Evolutionary conservation across 2,797 vertebrate species (phyloP).

Genomic region (Knipowitschia caucasica): DNA sequence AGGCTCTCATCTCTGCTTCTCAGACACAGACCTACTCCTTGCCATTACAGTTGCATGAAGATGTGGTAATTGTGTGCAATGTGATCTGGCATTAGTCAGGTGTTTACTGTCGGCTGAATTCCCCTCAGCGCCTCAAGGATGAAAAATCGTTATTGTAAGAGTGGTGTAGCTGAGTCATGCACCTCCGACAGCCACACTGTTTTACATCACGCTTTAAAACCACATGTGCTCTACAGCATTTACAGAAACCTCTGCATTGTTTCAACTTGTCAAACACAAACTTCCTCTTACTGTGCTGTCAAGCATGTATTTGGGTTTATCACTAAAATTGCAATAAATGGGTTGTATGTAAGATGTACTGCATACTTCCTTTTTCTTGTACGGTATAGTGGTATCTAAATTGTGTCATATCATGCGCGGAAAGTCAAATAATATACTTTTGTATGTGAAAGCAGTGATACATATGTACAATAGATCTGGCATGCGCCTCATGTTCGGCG

Average conservation of each 20-base stretch:
- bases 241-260: slow-evolving; percentile 32
- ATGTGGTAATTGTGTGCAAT: slow-evolving; percentile 2
- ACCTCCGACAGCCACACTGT: slow-evolving; percentile 10
- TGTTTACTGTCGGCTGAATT: slow-evolving; percentile 10
- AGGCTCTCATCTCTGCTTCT: too few species aligned
- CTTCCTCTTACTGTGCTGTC: slow-evolving; percentile 32
- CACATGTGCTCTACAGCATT: slow-evolving; percentile 29
- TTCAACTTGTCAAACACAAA: slow-evolving; percentile 40
- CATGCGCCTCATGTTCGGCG: too few species aligned
- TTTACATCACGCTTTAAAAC: slow-evolving; percentile 44
- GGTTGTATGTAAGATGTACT: background rate
- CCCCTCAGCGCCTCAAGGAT: slow-evolving; percentile 4
- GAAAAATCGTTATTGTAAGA: slow-evolving; percentile 4
- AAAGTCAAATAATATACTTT: background rate
- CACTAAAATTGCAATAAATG: slow-evolving; percentile 21
- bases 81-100: slow-evolving; percentile 1
- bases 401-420: background rate
- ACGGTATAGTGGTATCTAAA: background rate
- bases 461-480: too few species aligned
- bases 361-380: background rate
- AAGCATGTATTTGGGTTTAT: slow-evolving; percentile 1
- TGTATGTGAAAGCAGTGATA: background rate
- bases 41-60: background rate
- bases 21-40: too few species aligned
- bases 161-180: slow-evolving; percentile 7